A percentile compares a stretch with the other conserved stretches of the same genome.
Evolutionary conservation across 2,888 invertebrate species (phyloP).

Genomic region (Yponomeuta sedellus): DNA sequence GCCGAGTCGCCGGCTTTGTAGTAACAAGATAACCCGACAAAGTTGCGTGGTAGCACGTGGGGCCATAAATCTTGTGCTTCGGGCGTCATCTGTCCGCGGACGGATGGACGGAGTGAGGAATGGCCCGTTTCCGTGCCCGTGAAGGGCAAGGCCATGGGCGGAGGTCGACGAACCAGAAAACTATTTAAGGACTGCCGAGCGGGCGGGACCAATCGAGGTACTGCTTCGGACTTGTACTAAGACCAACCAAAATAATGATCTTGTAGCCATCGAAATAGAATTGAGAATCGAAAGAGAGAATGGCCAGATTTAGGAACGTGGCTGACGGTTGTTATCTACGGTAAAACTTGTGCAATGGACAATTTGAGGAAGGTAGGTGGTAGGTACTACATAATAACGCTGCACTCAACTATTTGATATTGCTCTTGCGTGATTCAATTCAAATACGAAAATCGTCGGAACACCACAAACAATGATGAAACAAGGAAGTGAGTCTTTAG

Average conservation of each 20-base stretch:
- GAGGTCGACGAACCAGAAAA: conserved; percentile 44
- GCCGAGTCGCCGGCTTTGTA: conserved; percentile 10
- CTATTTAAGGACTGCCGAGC: conserved; percentile 48
- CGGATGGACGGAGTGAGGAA: conserved; percentile 32
- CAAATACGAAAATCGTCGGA: not conserved
- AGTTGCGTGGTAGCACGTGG: conserved; percentile 23
- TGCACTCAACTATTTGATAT: not conserved
- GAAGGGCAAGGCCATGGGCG: conserved; percentile 63
- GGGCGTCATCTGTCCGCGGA: conserved; percentile 22
- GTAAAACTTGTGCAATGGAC: not conserved
- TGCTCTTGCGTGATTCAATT: not conserved
- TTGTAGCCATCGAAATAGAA: not conserved
- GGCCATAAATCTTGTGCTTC: conserved; percentile 26
- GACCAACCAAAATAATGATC: not conserved
- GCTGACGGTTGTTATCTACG: not conserved
- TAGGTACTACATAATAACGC: not conserved
- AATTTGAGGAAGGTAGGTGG: not conserved
- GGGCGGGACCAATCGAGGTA: conserved; percentile 8
- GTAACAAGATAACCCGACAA: conserved; percentile 18
- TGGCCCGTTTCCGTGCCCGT: conserved; percentile 39
- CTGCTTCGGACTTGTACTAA: not conserved
- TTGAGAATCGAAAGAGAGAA: not conserved
- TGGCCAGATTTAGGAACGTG: not conserved
- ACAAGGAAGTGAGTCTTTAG: not conserved
- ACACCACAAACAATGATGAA: not conserved